These are phyloP conservation scores for Halcyon smyrnensis DNA, from an alignment of 2,797 vertebrate species.

Conservation along the genomic window DNA sequence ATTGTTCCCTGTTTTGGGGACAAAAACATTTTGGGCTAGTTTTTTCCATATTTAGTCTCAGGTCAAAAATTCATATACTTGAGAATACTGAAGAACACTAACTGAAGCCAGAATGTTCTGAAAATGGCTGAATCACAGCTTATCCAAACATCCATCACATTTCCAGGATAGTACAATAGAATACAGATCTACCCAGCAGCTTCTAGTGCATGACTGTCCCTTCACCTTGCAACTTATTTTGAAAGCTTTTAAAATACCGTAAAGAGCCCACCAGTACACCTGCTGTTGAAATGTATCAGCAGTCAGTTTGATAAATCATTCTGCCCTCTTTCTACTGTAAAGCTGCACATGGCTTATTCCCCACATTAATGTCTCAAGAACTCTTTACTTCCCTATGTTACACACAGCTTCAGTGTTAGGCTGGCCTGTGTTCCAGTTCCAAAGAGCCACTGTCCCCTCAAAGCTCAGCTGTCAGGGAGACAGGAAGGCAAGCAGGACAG, in stretches of 20 bases:
- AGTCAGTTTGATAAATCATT: neutral
- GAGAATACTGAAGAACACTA: neutral
- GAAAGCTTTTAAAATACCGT: neutral
- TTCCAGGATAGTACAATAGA: neutral
- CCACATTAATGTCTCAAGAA: neutral
- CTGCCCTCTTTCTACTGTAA: neutral
- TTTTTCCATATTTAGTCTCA: neutral
- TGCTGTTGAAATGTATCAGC: neutral
- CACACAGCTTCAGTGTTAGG: neutral
- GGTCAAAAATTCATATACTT: neutral
- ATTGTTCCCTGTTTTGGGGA: neutral
- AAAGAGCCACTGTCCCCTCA: neutral
- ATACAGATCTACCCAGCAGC: neutral
- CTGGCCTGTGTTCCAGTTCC: neutral
- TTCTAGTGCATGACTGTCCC: neutral
- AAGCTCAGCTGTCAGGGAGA: neutral
- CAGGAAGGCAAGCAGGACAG: neutral
- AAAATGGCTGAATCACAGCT: neutral
- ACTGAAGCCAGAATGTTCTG: neutral
- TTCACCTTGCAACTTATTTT: neutral
- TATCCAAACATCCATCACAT: neutral
- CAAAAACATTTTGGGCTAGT: neutral
- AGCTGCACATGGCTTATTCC: neutral
- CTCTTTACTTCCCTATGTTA: neutral
- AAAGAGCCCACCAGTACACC: neutral